A percentile compares a stretch with the other conserved stretches of the same genome.
Evolutionary conservation across 2,797 vertebrate species (phyloP).

Genomic region (Falco naumanni): DNA sequence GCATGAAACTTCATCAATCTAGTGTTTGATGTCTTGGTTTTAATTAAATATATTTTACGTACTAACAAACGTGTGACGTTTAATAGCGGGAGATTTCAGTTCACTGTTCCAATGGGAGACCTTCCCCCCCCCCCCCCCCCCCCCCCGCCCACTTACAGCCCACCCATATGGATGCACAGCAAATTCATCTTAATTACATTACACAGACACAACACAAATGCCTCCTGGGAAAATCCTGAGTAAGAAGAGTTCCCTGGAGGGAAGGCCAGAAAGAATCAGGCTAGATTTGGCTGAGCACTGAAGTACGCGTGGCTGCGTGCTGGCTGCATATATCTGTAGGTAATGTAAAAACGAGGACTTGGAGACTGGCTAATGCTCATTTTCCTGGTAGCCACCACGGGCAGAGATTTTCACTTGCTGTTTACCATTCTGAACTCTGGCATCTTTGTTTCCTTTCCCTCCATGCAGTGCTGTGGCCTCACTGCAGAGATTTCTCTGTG

Average conservation of each 20-base stretch:
- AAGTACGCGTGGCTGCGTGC: not conserved
- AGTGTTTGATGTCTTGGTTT: not conserved
- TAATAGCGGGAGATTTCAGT: not conserved
- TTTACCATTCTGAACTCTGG: not conserved
- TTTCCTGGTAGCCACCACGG: not conserved
- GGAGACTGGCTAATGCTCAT: not conserved
- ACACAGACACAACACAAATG: not conserved
- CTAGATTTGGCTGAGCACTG: not conserved
- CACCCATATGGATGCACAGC: not conserved
- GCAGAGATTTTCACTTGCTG: not conserved
- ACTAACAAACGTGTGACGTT: not conserved
- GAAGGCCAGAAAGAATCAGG: not conserved
- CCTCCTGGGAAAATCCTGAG: not conserved
- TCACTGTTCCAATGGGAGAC: not conserved
- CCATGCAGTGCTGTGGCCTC: not conserved
- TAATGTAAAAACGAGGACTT: not conserved
- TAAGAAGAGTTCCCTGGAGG: not conserved
- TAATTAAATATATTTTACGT: constrained; percentile 32
- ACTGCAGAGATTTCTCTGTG: not conserved
- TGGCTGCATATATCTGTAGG: not conserved
- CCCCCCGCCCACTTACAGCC: not conserved
- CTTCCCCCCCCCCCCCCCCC: not conserved
- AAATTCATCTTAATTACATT: not conserved
- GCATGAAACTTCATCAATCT: not conserved
- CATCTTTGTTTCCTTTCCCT: not conserved